These are phyloP conservation scores for Sitophilus oryzae DNA, from an alignment of 1,140 invertebrate species.

Conservation along the genomic window DNA sequence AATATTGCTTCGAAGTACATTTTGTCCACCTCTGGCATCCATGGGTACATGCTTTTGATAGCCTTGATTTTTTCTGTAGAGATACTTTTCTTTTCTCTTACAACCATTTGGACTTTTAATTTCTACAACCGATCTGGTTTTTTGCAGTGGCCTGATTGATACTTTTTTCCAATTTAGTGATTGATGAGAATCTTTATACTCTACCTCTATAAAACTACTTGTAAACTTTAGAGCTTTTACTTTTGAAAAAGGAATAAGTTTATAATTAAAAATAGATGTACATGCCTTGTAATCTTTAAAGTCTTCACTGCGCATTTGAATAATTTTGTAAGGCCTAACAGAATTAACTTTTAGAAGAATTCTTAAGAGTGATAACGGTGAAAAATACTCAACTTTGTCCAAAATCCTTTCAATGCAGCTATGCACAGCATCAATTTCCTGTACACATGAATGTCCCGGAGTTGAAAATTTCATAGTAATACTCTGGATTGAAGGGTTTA, in stretches of 20 bases:
- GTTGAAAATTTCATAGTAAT: constrained; percentile 35
- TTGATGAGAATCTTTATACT: too few species aligned
- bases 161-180: too few species aligned
- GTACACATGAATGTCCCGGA: constrained; percentile 31
- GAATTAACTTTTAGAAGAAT: constrained; percentile 19
- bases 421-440: constrained; percentile 33
- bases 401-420: constrained; percentile 32
- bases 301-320: constrained; percentile 14
- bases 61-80: too few species aligned
- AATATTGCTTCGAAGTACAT: too few species aligned
- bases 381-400: constrained; percentile 29
- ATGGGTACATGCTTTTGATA: too few species aligned
- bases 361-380: constrained; percentile 24
- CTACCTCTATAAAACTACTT: too few species aligned
- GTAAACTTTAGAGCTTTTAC: too few species aligned
- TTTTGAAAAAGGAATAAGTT: constrained; percentile 15
- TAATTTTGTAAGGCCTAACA: constrained; percentile 18
- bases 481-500: constrained; percentile 17
- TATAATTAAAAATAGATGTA: constrained; percentile 17
- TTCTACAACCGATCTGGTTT: too few species aligned
- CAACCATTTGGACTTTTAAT: too few species aligned
- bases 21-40: too few species aligned
- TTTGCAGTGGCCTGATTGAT: too few species aligned
- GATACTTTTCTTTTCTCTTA: too few species aligned
- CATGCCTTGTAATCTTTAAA: constrained; percentile 21